A percentile compares a stretch with the other conserved stretches of the same genome.
Conservation (phyloP, 2,113 vertebrate species). For the Calidris pygmaea region DNA sequence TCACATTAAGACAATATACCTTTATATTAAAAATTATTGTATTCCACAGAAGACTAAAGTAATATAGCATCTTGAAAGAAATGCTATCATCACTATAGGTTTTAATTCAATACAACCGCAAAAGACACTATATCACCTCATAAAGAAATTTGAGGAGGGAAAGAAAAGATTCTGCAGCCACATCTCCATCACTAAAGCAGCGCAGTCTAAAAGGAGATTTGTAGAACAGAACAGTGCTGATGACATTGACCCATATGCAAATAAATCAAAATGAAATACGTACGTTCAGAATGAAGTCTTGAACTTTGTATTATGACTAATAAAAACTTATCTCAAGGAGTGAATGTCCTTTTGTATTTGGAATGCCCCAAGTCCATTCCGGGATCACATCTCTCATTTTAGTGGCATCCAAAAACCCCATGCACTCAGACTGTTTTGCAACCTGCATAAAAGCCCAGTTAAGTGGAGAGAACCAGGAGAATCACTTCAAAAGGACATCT, state of each 20-base stretch:
- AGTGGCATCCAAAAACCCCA: neutral
- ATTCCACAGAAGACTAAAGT: neutral
- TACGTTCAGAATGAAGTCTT: rapidly evolving
- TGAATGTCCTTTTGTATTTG: neutral
- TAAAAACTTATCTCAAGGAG: neutral
- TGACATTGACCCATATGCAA: neutral
- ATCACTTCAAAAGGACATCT: neutral
- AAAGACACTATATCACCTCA: neutral
- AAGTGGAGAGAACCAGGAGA: neutral
- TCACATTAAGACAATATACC: neutral
- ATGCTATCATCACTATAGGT: neutral
- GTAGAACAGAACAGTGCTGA: neutral
- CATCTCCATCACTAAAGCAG: neutral
- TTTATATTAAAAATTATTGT: neutral
- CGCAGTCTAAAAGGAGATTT: neutral
- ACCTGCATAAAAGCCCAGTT: neutral
- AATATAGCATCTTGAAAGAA: neutral
- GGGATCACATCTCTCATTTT: neutral
- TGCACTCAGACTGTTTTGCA: neutral
- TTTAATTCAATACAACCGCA: neutral
- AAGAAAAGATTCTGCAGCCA: neutral
- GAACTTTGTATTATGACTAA: neutral
- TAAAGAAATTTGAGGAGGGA: neutral
- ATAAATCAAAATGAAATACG: neutral
- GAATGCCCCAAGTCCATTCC: neutral